Conservation (phyloP, 30 jellyfish, hydroid and myxozoan species). For the Turritopsis dohrnii region DNA sequence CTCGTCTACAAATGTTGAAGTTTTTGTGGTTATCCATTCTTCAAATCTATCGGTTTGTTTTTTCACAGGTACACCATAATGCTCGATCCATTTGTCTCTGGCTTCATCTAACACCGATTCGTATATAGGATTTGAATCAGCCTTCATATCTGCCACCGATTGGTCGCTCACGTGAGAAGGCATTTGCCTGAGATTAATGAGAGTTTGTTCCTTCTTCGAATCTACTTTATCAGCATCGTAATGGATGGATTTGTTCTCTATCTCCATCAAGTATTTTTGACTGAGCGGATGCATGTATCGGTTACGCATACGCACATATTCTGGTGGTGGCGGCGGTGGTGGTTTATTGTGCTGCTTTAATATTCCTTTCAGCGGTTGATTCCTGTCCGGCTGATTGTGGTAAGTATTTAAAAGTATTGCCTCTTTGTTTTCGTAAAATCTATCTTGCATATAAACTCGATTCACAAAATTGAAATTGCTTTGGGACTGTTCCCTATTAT, state of each 20-base stretch:
- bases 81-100: slow-evolving; percentile 3
- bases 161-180: neutral
- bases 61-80: neutral
- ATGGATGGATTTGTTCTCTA: neutral
- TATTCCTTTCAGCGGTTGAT: slow-evolving; percentile 2
- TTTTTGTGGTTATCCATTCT: neutral
- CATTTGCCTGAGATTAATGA: neutral
- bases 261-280: neutral
- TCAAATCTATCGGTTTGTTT: neutral
- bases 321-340: slow-evolving; percentile 3
- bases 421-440: neutral
- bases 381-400: neutral
- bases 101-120: neutral
- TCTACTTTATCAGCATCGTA: neutral
- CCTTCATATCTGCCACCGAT: neutral
- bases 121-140: neutral
- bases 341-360: neutral
- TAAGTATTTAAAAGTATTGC: slow-evolving; percentile 1
- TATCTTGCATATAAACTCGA: neutral
- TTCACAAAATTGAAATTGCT: neutral
- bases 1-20: neutral
- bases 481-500: neutral
- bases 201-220: neutral
- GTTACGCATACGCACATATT: neutral
- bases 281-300: slow-evolving; percentile 3